phyloP scores from a whole-genome alignment of 1,140 invertebrate species.

The Lordiphosa stackelbergi region DNA sequence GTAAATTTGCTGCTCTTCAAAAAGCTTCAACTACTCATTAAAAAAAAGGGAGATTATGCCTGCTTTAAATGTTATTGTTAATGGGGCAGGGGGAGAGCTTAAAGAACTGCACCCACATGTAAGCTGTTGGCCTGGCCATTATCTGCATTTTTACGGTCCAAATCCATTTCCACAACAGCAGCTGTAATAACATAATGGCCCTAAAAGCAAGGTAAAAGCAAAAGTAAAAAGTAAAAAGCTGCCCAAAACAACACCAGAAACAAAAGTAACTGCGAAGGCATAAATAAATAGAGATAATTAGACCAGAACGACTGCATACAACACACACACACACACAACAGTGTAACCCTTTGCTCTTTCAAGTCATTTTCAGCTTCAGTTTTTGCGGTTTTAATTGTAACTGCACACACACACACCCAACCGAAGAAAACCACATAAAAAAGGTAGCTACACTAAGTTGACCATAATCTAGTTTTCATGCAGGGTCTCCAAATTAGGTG shows the following conservation, averaged over 20 bases:
- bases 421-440: constrained; percentile 11
- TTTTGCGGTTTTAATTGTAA: constrained; percentile 54
- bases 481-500: constrained; percentile 54
- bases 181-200: constrained; percentile 70
- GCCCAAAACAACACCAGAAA: constrained; percentile 26
- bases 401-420: constrained; percentile 14
- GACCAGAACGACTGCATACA: constrained; percentile 54
- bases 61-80: too few relatives aligned
- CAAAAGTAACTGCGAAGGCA: constrained; percentile 54
- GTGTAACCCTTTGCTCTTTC: constrained; percentile 18
- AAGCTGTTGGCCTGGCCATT: constrained; percentile 31
- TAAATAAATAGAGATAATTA: constrained; percentile 76
- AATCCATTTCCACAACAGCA: constrained; percentile 61
- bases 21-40: constrained; percentile 64
- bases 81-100: neutral
- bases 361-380: constrained; percentile 27
- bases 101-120: constrained; percentile 32
- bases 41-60: constrained; percentile 11
- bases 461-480: constrained; percentile 63
- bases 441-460: constrained; percentile 43
- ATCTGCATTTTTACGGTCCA: constrained; percentile 73
- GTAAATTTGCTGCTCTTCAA: constrained; percentile 65
- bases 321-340: constrained; percentile 6
- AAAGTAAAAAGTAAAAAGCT: constrained; percentile 2
- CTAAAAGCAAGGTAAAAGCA: constrained; percentile 33